These are phyloP conservation scores for Diloba caeruleocephala DNA, from an alignment of 2,888 invertebrate genomes.

Conservation along the genomic window DNA sequence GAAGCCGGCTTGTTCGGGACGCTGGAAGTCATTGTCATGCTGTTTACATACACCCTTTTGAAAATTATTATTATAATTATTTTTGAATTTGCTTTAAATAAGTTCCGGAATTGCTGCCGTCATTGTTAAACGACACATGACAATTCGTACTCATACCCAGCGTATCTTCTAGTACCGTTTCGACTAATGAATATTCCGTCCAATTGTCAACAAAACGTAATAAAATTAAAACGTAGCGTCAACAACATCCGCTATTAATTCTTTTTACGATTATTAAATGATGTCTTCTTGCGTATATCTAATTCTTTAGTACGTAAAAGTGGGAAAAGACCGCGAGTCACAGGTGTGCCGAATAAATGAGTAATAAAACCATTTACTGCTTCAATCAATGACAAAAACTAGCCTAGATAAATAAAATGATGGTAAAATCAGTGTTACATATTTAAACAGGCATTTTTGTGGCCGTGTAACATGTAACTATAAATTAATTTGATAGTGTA, in stretches of 20 bases:
- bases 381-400: conserved; percentile 15
- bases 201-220: conserved; percentile 64
- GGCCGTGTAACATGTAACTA: conserved; percentile 5
- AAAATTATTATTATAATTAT: neutral
- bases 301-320: conserved; percentile 16
- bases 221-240: conserved; percentile 71
- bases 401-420: conserved; percentile 23
- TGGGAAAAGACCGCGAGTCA: conserved; percentile 9
- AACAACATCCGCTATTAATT: conserved; percentile 73
- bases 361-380: conserved; percentile 36
- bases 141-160: conserved; percentile 17
- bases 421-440: conserved; percentile 6
- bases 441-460: conserved; percentile 1
- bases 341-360: conserved; percentile 44
- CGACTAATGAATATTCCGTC: conserved; percentile 68
- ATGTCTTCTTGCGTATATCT: conserved; percentile 37
- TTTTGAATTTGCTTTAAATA: conserved; percentile 3
- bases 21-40: too few relatives aligned
- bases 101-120: conserved; percentile 1
- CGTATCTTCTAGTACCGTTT: conserved; percentile 45
- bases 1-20: too few relatives aligned
- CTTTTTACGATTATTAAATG: conserved; percentile 70
- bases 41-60: too few relatives aligned
- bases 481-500: conserved; percentile 26
- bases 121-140: conserved; percentile 16